Evolutionary conservation across 2,888 invertebrate genomes (phyloP).

Genomic region (Catocala sponsa): DNA sequence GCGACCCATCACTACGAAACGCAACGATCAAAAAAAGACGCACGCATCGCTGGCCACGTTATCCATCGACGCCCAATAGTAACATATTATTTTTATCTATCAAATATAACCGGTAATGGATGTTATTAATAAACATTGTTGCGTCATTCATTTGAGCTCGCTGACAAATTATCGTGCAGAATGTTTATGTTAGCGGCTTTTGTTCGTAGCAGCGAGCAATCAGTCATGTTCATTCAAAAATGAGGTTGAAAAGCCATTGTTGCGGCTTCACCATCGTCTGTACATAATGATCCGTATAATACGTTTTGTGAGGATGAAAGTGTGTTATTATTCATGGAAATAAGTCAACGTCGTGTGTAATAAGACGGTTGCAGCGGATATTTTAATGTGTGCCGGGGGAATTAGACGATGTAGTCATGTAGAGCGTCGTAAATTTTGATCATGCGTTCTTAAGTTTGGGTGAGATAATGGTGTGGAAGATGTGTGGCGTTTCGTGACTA

Average conservation of each 20-base stretch:
- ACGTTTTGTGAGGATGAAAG: conserved; percentile 66
- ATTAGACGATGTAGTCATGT: conserved; percentile 41
- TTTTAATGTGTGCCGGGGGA: conserved; percentile 65
- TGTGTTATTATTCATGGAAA: conserved; percentile 71
- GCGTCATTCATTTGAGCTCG: conserved; percentile 40
- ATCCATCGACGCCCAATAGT: conserved; percentile 49
- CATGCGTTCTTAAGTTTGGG: conserved; percentile 43
- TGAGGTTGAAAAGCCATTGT: conserved; percentile 77
- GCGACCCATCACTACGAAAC: conserved; percentile 58
- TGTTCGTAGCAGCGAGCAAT: conserved; percentile 79
- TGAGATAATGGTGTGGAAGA: conserved; percentile 28
- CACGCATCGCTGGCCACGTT: conserved; percentile 31
- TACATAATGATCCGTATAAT: conserved; percentile 68
- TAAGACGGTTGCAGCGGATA: conserved; percentile 62
- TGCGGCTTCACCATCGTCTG: conserved; percentile 64
- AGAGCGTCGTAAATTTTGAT: conserved; percentile 49
- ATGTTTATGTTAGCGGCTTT: conserved; percentile 78
- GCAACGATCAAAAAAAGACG: conserved; percentile 22
- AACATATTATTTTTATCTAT: not conserved
- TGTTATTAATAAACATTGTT: conserved; percentile 15
- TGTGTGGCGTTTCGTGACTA: conserved; percentile 23
- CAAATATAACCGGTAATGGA: conserved; percentile 45
- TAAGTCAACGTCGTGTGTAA: conserved; percentile 69
- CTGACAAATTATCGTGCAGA: conserved; percentile 69
- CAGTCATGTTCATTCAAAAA: conserved; percentile 83